Percentiles rank a stretch among this genome's conserved stretches.
These are phyloP conservation scores for Myotis pilosus DNA, from an alignment of 2,797 vertebrate species.

Conservation along the genomic window DNA sequence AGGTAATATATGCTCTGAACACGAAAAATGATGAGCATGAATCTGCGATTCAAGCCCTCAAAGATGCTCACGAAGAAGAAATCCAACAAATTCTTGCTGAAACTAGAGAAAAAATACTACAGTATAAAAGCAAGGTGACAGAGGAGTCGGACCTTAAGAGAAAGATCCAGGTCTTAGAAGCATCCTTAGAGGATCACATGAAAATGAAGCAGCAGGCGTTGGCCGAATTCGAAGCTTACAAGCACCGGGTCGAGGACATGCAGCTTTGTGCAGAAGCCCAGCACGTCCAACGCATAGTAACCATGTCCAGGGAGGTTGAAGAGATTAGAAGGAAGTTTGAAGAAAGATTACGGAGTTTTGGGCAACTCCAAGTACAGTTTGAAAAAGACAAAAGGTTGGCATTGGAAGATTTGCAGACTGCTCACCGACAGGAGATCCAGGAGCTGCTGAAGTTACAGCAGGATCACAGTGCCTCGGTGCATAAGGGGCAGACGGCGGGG, in stretches of 20 bases:
- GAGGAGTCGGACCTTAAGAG: constrained; percentile 96
- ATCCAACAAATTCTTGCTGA: constrained; percentile 98
- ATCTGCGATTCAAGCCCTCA: constrained; percentile 95
- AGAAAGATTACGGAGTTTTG: constrained; percentile 93
- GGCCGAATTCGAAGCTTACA: constrained; percentile 96
- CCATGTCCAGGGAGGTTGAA: constrained; percentile 98
- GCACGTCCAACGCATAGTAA: constrained; percentile 95
- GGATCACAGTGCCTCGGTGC: constrained; percentile 92
- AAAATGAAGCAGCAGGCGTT: constrained; percentile 97
- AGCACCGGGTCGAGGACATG: constrained; percentile 96
- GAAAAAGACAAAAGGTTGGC: constrained; percentile 94
- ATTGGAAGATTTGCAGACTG: constrained; percentile 91
- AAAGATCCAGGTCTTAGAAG: constrained; percentile 95
- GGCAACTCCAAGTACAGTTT: constrained; percentile 92
- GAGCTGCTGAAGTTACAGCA: constrained; percentile 94
- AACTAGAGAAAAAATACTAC: constrained; percentile 95
- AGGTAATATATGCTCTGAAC: constrained; percentile 99
- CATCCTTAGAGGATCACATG: constrained; percentile 95
- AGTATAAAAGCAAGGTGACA: constrained; percentile 95
- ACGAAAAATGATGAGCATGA: constrained; percentile 99
- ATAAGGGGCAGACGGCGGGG: constrained; percentile 92
- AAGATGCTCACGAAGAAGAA: constrained; percentile 98
- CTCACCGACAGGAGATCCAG: constrained; percentile 94
- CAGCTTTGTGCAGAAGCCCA: constrained; percentile 97
- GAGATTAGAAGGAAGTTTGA: constrained; percentile 97